These are phyloP conservation scores for Hirundo rustica DNA, from an alignment of 2,797 vertebrate genomes.

Conservation along the genomic window DNA sequence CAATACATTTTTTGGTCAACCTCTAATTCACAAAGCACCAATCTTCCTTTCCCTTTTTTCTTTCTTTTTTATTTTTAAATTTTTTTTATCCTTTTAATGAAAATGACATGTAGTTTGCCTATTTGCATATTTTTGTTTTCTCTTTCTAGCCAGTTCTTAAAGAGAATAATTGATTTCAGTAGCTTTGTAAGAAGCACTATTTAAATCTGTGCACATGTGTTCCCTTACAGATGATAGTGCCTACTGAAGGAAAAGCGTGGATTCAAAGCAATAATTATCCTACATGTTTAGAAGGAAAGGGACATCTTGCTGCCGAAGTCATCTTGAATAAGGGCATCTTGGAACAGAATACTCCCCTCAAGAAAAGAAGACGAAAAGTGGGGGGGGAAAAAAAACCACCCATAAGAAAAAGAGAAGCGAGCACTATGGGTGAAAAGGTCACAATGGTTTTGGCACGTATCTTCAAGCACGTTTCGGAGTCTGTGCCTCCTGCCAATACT, in stretches of 20 bases:
- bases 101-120: constrained; percentile 29
- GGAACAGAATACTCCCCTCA: neutral
- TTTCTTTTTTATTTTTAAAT: no score
- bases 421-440: constrained; percentile 72
- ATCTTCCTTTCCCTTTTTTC: neutral
- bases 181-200: constrained; percentile 58
- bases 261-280: constrained; percentile 58
- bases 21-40: constrained; percentile 59
- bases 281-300: constrained; percentile 50
- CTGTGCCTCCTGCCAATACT: constrained; percentile 80
- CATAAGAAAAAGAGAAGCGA: constrained; percentile 36
- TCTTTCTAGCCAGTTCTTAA: constrained; percentile 57
- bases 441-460: constrained; percentile 76
- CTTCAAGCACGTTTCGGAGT: constrained; percentile 74
- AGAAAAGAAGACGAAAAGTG: neutral
- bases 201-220: constrained; percentile 56
- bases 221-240: constrained; percentile 67
- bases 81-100: neutral
- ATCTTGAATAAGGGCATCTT: constrained; percentile 21
- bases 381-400: neutral
- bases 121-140: constrained; percentile 61
- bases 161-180: constrained; percentile 60
- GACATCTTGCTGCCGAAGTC: constrained; percentile 41
- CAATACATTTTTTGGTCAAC: constrained; percentile 57
- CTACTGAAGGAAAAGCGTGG: constrained; percentile 32